Percentiles rank a stretch among this genome's conserved stretches.
phyloP scores from a whole-genome alignment of 2,888 invertebrate species.

The Achlya flavicornis region DNA sequence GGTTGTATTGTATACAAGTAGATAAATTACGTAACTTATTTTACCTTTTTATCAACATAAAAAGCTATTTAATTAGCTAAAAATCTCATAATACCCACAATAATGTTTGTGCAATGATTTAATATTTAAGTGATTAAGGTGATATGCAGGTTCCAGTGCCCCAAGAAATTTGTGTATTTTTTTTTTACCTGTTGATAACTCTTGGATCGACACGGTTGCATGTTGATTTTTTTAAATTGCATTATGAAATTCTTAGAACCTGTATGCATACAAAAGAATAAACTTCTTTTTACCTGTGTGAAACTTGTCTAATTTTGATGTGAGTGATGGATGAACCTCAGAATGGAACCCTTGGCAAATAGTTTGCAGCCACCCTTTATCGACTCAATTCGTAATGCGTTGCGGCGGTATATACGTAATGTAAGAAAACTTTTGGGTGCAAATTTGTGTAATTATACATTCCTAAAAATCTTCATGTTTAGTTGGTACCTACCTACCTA shows the following conservation, averaged over 20 bases:
- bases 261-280: constrained; percentile 36
- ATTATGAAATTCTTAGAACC: constrained; percentile 36
- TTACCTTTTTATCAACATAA: constrained; percentile 8
- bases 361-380: too few relatives aligned
- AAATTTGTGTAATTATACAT: too few relatives aligned
- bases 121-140: constrained; percentile 40
- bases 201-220: constrained; percentile 37
- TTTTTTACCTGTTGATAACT: constrained; percentile 26
- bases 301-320: constrained; percentile 37
- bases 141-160: constrained; percentile 74
- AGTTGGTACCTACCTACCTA: too few relatives aligned
- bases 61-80: background rate
- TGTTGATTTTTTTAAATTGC: constrained; percentile 34
- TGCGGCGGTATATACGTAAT: too few relatives aligned
- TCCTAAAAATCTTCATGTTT: too few relatives aligned
- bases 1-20: constrained; percentile 48
- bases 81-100: constrained; percentile 10
- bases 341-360: too few relatives aligned
- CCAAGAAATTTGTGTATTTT: constrained; percentile 52
- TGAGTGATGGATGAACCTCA: background rate
- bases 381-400: too few relatives aligned
- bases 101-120: constrained; percentile 35
- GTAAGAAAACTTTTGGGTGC: too few relatives aligned
- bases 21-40: constrained; percentile 35
- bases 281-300: constrained; percentile 67